phyloP scores from a whole-genome alignment of 2,888 invertebrate genomes.

The Aphidoletes aphidimyza region DNA sequence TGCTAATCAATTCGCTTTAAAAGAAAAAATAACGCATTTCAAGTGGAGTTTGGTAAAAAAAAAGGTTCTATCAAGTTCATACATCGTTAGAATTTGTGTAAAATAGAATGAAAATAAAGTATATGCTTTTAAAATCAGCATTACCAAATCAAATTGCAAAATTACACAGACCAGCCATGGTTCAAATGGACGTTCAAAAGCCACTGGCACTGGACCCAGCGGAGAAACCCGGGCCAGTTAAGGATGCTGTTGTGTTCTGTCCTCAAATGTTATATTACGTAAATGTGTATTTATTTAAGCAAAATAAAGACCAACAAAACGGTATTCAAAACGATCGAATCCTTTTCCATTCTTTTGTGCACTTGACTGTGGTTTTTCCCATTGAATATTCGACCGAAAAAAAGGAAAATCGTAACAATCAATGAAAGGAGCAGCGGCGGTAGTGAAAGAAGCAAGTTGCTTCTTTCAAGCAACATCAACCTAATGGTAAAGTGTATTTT shows the following conservation, averaged over 20 bases:
- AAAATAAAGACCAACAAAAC: constrained; percentile 54
- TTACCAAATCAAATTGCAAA: background rate
- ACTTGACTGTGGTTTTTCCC: background rate
- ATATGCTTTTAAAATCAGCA: background rate
- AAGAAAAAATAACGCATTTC: constrained; percentile 22
- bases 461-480: too few species aligned
- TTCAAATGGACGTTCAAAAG: too few species aligned
- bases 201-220: too few species aligned
- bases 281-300: constrained; percentile 51
- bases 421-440: background rate
- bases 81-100: too few species aligned
- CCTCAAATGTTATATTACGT: too few species aligned
- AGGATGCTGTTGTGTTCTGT: too few species aligned
- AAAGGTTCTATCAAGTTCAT: too few species aligned
- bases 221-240: too few species aligned
- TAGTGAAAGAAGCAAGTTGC: background rate
- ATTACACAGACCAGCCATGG: background rate
- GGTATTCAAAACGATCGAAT: constrained; percentile 35
- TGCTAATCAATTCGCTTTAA: constrained; percentile 39
- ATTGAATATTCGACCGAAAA: background rate
- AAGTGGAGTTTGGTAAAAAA: background rate
- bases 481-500: background rate
- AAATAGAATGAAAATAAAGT: background rate
- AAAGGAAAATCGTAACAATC: background rate
- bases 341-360: background rate